Conservation (phyloP, 2,113 vertebrate species). For the Ibidorhyncha struthersii region DNA sequence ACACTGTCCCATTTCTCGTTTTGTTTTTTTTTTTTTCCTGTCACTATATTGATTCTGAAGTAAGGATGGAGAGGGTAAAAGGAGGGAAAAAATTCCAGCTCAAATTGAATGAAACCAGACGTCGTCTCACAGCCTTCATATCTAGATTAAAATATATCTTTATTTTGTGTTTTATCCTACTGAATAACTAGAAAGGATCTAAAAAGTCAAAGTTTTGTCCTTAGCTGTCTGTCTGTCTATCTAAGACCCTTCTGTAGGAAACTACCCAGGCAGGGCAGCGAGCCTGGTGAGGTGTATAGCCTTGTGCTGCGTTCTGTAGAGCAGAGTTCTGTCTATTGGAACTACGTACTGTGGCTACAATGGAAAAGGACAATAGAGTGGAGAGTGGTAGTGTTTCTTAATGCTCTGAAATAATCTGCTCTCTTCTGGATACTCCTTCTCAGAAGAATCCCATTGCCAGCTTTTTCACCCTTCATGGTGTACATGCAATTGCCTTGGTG, state of each 20-base stretch:
- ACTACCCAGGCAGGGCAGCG: not conserved
- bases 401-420: not conserved
- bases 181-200: not conserved
- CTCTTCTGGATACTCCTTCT: not conserved
- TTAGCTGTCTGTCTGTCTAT: not conserved
- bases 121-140: not conserved
- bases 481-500: not conserved
- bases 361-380: not conserved
- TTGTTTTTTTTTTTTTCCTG: too few relatives aligned
- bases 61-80: not conserved
- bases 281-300: not conserved
- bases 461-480: not conserved
- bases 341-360: not conserved
- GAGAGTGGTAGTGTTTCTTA: not conserved
- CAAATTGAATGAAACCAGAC: not conserved
- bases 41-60: not conserved
- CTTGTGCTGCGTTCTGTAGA: not conserved
- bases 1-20: rapidly evolving
- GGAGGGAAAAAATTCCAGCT: not conserved
- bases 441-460: not conserved
- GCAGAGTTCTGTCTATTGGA: not conserved
- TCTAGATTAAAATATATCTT: not conserved
- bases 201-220: not conserved
- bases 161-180: not conserved
- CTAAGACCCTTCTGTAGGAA: not conserved